These are phyloP conservation scores for Corvus moneduloides DNA, from an alignment of 2,113 vertebrate species.

Conservation along the genomic window DNA sequence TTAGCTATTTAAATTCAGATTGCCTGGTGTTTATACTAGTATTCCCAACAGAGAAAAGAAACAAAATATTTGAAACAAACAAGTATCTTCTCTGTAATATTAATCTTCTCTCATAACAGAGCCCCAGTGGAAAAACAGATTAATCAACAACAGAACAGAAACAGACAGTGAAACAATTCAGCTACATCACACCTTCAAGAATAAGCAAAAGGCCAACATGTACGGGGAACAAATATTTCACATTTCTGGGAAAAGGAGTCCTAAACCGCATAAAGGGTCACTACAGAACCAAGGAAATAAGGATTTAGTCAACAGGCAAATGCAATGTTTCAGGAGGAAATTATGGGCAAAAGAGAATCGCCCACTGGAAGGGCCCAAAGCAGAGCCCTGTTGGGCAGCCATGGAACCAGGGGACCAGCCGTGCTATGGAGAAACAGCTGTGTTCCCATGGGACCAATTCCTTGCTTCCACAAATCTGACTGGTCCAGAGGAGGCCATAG, in stretches of 20 bases:
- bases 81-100: constrained; percentile 58
- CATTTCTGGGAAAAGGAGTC: background rate
- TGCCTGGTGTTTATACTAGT: constrained; percentile 66
- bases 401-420: background rate
- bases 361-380: background rate
- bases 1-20: constrained; percentile 72
- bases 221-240: background rate
- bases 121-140: constrained; percentile 36
- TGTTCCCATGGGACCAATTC: no score
- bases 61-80: constrained; percentile 72
- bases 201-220: background rate
- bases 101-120: constrained; percentile 55
- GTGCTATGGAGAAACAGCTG: background rate
- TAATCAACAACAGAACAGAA: constrained; percentile 47
- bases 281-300: background rate
- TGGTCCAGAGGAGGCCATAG: background rate
- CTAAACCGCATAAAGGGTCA: background rate
- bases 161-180: background rate
- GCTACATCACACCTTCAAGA: background rate
- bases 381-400: background rate
- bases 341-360: background rate
- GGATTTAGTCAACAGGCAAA: background rate
- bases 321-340: fast-evolving
- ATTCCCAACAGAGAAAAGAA: constrained; percentile 50
- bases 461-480: background rate